phyloP scores from a whole-genome alignment of 2,797 vertebrate species.

The Lithobates sylvaticus region DNA sequence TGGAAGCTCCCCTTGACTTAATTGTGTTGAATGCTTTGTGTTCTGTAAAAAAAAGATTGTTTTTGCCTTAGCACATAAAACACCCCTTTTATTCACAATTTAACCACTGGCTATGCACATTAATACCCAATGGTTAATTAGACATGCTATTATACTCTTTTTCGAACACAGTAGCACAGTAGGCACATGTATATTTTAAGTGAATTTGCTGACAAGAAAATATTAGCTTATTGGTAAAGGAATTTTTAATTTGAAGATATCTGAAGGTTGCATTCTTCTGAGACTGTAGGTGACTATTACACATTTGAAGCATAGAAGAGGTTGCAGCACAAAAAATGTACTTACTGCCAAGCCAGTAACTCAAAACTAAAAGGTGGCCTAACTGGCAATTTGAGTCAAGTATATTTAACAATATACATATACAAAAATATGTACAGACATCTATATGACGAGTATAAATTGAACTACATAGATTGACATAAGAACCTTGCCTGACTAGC shows the following conservation, averaged over 20 bases:
- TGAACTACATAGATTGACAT: background rate
- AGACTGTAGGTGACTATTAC: constrained; percentile 61
- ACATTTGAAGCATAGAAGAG: constrained; percentile 54
- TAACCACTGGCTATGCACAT: constrained; percentile 62
- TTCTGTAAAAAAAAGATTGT: constrained; percentile 58
- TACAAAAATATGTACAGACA: background rate
- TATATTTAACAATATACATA: constrained; percentile 4
- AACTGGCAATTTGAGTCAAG: constrained; percentile 36
- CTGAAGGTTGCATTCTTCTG: constrained; percentile 56
- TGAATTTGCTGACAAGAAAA: constrained; percentile 63
- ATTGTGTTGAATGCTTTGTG: constrained; percentile 59
- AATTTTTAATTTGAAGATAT: constrained; percentile 63
- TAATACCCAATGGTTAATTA: constrained; percentile 64
- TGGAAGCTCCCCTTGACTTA: constrained; percentile 58
- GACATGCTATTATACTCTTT: constrained; percentile 62
- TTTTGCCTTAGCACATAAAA: constrained; percentile 63
- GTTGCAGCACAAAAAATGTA: constrained; percentile 45
- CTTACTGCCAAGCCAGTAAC: constrained; percentile 55
- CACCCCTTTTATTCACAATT: constrained; percentile 63
- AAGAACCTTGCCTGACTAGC: background rate
- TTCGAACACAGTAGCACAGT: constrained; percentile 62
- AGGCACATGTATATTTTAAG: constrained; percentile 63
- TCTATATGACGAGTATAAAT: background rate
- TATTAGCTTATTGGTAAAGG: constrained; percentile 63
- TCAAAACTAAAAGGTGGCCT: constrained; percentile 30